These are phyloP conservation scores for Lamprotornis superbus DNA, from an alignment of 2,113 vertebrate genomes.

Conservation along the genomic window DNA sequence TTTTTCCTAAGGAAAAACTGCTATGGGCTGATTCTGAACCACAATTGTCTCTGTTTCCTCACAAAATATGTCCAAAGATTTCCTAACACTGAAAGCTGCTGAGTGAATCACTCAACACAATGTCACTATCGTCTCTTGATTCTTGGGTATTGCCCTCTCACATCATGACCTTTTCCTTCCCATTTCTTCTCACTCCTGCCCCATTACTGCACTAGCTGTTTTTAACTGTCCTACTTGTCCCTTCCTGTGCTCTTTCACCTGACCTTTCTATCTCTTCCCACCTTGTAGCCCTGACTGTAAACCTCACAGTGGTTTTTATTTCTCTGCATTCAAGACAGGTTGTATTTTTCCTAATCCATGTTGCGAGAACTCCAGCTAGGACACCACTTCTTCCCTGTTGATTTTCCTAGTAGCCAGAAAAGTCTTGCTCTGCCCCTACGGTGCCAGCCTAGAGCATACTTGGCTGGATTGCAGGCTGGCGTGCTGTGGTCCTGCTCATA, in stretches of 20 bases:
- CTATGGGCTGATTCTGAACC: neutral
- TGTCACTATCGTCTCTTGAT: neutral
- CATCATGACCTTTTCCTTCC: neutral
- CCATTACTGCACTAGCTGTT: neutral
- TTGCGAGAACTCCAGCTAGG: neutral
- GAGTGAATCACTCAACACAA: neutral
- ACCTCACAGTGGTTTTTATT: neutral
- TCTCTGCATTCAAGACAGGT: neutral
- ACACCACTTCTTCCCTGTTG: neutral
- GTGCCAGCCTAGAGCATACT: neutral
- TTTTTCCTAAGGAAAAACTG: neutral
- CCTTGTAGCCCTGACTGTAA: neutral
- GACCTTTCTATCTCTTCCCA: neutral
- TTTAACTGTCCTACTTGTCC: neutral
- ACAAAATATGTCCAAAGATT: neutral
- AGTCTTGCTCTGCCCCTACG: neutral
- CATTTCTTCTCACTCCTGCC: neutral
- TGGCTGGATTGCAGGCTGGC: neutral
- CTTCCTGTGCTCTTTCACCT: neutral
- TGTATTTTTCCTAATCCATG: neutral
- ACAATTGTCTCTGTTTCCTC: neutral
- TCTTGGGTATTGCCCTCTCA: neutral
- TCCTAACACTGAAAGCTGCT: neutral
- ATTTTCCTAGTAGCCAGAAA: neutral
- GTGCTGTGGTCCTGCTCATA: neutral